phyloP scores from a whole-genome alignment of 1,140 invertebrate species.

The Drosophila sp. region DNA sequence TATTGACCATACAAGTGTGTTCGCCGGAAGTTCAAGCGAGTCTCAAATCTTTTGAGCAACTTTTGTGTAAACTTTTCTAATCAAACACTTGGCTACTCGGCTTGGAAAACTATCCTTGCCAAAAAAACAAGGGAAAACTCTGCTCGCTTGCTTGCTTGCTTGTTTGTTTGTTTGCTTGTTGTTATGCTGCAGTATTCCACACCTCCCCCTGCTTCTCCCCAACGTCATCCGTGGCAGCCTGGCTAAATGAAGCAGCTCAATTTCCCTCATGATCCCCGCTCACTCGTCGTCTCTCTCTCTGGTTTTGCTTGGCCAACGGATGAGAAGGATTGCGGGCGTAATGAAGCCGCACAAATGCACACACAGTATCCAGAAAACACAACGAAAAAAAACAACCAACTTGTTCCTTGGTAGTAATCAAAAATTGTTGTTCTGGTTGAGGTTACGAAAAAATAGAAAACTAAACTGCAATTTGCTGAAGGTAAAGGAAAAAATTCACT shows the following conservation, averaged over 20 bases:
- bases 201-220: neutral
- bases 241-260: constrained; percentile 69
- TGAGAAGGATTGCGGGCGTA: constrained; percentile 48
- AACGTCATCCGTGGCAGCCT: neutral
- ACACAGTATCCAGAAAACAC: constrained; percentile 28
- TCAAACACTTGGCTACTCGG: constrained; percentile 66
- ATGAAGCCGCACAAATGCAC: constrained; percentile 75
- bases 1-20: constrained; percentile 43
- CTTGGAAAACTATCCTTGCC: constrained; percentile 32
- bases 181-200: constrained; percentile 30
- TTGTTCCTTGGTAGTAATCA: constrained; percentile 41
- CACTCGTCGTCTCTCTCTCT: constrained; percentile 27
- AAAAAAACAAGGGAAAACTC: constrained; percentile 43
- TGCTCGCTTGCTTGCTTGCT: constrained; percentile 68
- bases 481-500: neutral
- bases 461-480: constrained; percentile 6
- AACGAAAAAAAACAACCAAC: neutral
- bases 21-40: constrained; percentile 5
- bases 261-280: constrained; percentile 34
- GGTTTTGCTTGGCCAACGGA: constrained; percentile 39
- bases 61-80: constrained; percentile 69
- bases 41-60: constrained; percentile 59
- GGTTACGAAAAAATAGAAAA: neutral
- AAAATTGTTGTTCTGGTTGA: constrained; percentile 26
- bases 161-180: constrained; percentile 67